phyloP scores from a whole-genome alignment of 92 coral and sea anemone species.

The Porites rus region DNA sequence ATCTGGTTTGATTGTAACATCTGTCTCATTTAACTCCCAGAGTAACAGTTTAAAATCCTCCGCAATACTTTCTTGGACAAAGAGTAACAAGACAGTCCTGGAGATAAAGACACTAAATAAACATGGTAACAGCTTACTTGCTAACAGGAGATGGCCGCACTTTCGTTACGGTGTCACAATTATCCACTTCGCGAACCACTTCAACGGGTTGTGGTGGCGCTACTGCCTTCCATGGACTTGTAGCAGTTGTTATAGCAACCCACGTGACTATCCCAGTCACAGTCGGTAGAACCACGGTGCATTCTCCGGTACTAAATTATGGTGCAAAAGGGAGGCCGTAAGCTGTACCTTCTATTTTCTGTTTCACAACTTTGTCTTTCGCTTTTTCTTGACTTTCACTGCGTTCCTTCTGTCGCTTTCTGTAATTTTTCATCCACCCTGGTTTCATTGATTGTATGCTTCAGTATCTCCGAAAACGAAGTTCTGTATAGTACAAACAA shows the following conservation, averaged over 20 bases:
- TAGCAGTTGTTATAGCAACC: conserved; percentile 29
- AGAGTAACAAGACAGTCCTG: neutral
- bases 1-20: no score
- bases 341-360: conserved; percentile 14
- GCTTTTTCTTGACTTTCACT: conserved; percentile 34
- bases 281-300: conserved; percentile 27
- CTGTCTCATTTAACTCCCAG: no score
- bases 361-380: neutral
- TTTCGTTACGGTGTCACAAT: neutral
- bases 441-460: conserved; percentile 48
- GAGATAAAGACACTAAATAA: neutral
- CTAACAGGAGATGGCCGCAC: conserved; percentile 3
- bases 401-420: conserved; percentile 37
- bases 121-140: neutral
- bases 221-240: conserved; percentile 32
- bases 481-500: neutral
- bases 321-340: conserved; percentile 43
- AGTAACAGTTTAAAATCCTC: no score
- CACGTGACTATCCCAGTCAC: conserved; percentile 25
- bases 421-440: conserved; percentile 52
- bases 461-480: conserved; percentile 3
- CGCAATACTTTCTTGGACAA: no score
- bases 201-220: conserved; percentile 2
- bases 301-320: neutral
- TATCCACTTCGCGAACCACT: conserved; percentile 8